phyloP scores from a whole-genome alignment of 2,113 vertebrate genomes.

The Ancistrus triradiatus region DNA sequence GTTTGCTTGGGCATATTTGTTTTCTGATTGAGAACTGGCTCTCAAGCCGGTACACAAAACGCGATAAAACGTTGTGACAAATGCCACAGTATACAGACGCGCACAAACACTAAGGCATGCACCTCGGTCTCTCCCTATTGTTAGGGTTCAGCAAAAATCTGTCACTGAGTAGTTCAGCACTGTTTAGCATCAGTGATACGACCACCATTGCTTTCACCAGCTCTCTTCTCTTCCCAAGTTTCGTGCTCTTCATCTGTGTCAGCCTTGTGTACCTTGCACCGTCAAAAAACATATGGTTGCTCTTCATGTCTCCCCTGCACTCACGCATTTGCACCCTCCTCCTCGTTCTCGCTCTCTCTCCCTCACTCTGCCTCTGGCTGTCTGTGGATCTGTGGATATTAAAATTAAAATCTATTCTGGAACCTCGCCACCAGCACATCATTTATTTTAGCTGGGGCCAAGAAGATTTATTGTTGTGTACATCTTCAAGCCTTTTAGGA shows the following conservation, averaged over 20 bases:
- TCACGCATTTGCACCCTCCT: slow-evolving; percentile 25
- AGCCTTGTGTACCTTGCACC: neutral
- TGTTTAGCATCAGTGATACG: slow-evolving; percentile 1
- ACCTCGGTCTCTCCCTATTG: slow-evolving; percentile 1
- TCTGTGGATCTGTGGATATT: slow-evolving; percentile 41
- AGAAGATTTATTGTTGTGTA: slow-evolving; percentile 52
- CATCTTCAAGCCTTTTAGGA: slow-evolving; percentile 51
- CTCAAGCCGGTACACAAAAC: neutral
- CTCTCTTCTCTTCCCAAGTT: too few species aligned
- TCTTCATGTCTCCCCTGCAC: slow-evolving; percentile 10
- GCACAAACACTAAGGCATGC: neutral
- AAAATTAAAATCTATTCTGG: slow-evolving; percentile 54
- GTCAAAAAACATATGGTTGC: slow-evolving; percentile 22
- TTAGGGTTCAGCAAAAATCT: neutral
- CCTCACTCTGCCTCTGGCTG: slow-evolving; percentile 30
- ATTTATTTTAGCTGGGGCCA: slow-evolving; percentile 50
- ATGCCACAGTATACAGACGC: neutral
- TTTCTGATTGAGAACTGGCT: slow-evolving; percentile 20
- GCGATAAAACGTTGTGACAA: neutral
- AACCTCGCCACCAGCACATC: slow-evolving; percentile 43
- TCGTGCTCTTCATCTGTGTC: neutral
- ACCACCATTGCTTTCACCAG: neutral
- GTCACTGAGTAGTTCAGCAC: neutral
- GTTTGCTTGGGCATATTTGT: slow-evolving; percentile 35
- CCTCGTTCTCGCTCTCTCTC: slow-evolving; percentile 18